Evolutionary conservation across 2,797 vertebrate genomes (phyloP), one percentile per base, ranked within the genome.

Genomic region (Crocodylus rhombifer): DNA sequence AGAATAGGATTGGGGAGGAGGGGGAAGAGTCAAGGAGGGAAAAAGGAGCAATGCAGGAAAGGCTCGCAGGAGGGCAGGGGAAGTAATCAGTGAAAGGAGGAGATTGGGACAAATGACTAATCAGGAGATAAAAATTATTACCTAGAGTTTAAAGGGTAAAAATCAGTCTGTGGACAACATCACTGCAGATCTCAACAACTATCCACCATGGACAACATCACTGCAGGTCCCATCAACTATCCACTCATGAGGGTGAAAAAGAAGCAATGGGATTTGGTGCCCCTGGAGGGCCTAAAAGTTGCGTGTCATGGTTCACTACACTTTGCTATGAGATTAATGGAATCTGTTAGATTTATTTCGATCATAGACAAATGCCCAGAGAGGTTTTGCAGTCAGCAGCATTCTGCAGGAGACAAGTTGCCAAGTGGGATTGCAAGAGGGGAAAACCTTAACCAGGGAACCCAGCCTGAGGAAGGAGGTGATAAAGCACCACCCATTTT

Each of bases 1-100:
- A 57, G 15, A 18, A 83, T 84, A 84, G 17, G 21, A 18, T 0
- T 76, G 69, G 5, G 2, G 77, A 81, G 57, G 17, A n/a, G 7
- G 5, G 12, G 64, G 6, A 1, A 33, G 86, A 36, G 6, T 25
- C 0, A 30, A 28, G 81, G 82, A 21, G 33, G 23, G 16, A 20
- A 69, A 84, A 80, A 81, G 69, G 13, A 74, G 36, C 33, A 86
- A 14, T 14, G 33, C 51, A 77, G 57, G 25, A 51, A 18, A 74
- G 42, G 15, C 0, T 57, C n/a, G 12, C 63, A 67, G 5, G 26
- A 2, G 51, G 57, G 65, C 60, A 14, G 10, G 6, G 20, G 18
- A 65, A 87, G 62, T 14, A 51, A 51, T 51, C 42, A 36, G 33
- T 36, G 33, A 7, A 20, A 71, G 21, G 33, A 71, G 33, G 69